Evolutionary conservation across 2,888 invertebrate species (phyloP), one percentile per base, ranked within the genome.

Genomic region (Apodemia hepburni): DNA sequence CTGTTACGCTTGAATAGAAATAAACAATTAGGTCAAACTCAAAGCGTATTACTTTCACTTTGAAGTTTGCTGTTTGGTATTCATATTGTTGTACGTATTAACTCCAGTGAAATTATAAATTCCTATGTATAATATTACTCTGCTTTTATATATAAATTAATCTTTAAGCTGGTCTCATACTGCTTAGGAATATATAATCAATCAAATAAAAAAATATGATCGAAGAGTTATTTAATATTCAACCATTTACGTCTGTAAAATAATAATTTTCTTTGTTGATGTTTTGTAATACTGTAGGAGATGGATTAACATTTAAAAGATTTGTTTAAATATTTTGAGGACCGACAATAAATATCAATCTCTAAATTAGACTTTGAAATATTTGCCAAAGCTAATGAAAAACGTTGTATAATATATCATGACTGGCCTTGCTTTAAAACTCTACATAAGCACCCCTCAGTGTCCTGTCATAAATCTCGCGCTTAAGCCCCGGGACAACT

Each of bases 11-110:
- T 18, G 51, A 51, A 18, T 51, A 18, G 51, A 51, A 51, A 22
- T 18, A 22, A 22, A 51, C 51, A 51, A 51, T 51, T 51, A 18
- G 51, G 51, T 51, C 51, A 51, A 51, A 51, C 51, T 51, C 51
- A 22, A 51, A 51, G 22, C 51, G 22, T 51, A 22, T 51, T 51
- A 51, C 18, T 51, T 22, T 51, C 51, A 22, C 22, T 17, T 3
- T 11, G 18, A 51, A 51, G 51, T 51, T 51, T 51, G 22, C 9
- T 51, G 51, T 51, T 51, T 51, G 22, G 11, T 51, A 51, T 51
- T 51, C 51, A 51, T 51, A 51, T 51, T 51, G 18, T 22, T 22
- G 11, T 51, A 22, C 22, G 11, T 51, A 11, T 11, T 18, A 22
- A 51, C 17, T 51, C 22, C 51, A 22, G 18, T 51, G 51, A 18